These are phyloP conservation scores for Cyclopterus lumpus DNA, from an alignment of 2,797 vertebrate genomes.

Conservation along the genomic window DNA sequence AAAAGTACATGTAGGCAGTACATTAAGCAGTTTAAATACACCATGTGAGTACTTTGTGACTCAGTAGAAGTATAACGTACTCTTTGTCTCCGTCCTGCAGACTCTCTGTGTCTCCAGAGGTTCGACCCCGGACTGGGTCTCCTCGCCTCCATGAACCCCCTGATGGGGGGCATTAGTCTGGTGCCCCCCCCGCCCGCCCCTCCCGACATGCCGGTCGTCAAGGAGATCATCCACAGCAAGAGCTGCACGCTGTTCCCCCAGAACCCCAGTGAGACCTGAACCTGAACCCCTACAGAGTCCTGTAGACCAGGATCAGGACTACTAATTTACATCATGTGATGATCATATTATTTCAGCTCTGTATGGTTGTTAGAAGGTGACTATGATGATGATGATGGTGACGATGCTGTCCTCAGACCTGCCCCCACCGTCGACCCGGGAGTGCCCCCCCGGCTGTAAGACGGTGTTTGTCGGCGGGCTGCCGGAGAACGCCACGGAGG, in stretches of 20 bases:
- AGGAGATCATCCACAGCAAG: constrained; percentile 97
- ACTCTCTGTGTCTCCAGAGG: constrained; percentile 93
- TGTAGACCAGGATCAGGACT: no score
- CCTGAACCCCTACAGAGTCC: no score
- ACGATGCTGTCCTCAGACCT: constrained; percentile 80
- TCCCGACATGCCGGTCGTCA: constrained; percentile 89
- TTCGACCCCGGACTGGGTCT: constrained; percentile 92
- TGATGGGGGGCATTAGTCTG: constrained; percentile 93
- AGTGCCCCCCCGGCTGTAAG: constrained; percentile 94
- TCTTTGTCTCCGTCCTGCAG: constrained; percentile 73
- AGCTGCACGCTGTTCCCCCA: constrained; percentile 96
- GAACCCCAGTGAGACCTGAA: constrained; percentile 81
- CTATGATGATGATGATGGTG: not conserved
- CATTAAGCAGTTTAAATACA: no score
- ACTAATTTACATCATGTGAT: no score
- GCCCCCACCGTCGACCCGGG: constrained; percentile 91
- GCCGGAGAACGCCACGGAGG: constrained; percentile 91
- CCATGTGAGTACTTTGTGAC: no score
- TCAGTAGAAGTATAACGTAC: no score
- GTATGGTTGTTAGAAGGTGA: no score
- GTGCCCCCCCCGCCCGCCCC: constrained; percentile 86
- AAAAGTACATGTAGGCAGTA: no score
- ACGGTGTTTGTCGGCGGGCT: constrained; percentile 95
- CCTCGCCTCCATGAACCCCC: constrained; percentile 92
- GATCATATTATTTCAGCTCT: no score